phyloP scores from a whole-genome alignment of 2,888 invertebrate genomes.

The Drosophila tripunctata region DNA sequence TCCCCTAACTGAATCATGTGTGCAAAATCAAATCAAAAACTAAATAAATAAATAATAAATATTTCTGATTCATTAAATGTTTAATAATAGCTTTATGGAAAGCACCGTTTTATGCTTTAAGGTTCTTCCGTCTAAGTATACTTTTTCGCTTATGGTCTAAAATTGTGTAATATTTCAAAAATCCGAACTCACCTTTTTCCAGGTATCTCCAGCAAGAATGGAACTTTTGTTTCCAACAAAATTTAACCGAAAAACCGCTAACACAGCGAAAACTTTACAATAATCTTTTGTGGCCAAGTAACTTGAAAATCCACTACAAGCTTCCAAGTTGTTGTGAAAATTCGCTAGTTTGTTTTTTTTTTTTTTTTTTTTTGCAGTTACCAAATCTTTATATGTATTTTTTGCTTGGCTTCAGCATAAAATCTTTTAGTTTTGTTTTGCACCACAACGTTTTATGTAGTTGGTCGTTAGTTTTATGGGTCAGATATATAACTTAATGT shows the following conservation, averaged over 20 bases:
- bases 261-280: conserved; percentile 23
- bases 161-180: neutral
- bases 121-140: neutral
- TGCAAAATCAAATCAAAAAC: too few relatives aligned
- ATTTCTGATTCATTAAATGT: neutral
- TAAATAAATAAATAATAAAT: neutral
- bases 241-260: conserved; percentile 11
- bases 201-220: conserved; percentile 35
- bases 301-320: conserved; percentile 53
- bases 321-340: conserved; percentile 60
- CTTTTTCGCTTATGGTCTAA: neutral
- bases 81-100: neutral
- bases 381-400: conserved; percentile 30
- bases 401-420: too few relatives aligned
- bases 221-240: conserved; percentile 6
- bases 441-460: conserved; percentile 12
- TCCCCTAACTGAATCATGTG: neutral
- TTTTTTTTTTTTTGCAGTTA: conserved; percentile 55
- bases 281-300: conserved; percentile 45
- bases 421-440: conserved; percentile 11
- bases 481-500: conserved; percentile 18
- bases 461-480: conserved; percentile 30
- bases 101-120: neutral
- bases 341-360: conserved; percentile 56
- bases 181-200: conserved; percentile 39